Evolutionary conservation across 2,888 invertebrate genomes (phyloP), one percentile per base, ranked within the genome.

Genomic region (Cheilosia grossa): DNA sequence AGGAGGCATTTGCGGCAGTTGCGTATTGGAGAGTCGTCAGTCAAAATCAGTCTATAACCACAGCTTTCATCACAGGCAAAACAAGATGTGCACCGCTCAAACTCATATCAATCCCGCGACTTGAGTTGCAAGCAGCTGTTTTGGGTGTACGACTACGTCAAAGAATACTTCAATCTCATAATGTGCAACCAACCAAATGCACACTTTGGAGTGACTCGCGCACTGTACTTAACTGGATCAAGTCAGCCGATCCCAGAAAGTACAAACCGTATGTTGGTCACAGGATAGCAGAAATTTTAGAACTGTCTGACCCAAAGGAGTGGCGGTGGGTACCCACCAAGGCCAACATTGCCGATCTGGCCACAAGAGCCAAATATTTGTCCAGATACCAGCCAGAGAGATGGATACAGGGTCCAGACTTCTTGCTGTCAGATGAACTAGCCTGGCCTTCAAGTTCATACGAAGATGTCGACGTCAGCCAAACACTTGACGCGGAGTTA

Each of bases 261-360:
- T 69, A 81, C 2, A 80, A 73, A 13, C 37, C 58, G 9, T 7
- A 30, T 30, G 30, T 30, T 7, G 30, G 30, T 9, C 30, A 30
- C 30, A 30, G 30, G 7, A 30, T 30, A 30, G 30, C 30, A 30
- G 30, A 30, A 30, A 30, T 30, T 30, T 9, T 30, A 7, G 30
- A 30, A 7, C 30, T 30, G n/a, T 80, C 40, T 2, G n/a, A 47
- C 5, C 30, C 17, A 17, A 21, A 10, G 0, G 42, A 63, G 44
- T 75, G 81, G 81, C 54, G 63, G 1, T 81, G 81, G 81, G 51
- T 82, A 3, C 59, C 75, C 24, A 53, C 7, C 15, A 42, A 42
- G n/a, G 4, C n/a, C 4, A 15, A 9, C 21, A 15, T 53, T 21
- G 30, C 30, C 24, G 24, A 53, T 53, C 15, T 24, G 6, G 69